A percentile compares a stretch with the other conserved stretches of the same genome.
Evolutionary conservation across 2,113 vertebrate species (phyloP).

Genomic region (Brachirus orientalis): DNA sequence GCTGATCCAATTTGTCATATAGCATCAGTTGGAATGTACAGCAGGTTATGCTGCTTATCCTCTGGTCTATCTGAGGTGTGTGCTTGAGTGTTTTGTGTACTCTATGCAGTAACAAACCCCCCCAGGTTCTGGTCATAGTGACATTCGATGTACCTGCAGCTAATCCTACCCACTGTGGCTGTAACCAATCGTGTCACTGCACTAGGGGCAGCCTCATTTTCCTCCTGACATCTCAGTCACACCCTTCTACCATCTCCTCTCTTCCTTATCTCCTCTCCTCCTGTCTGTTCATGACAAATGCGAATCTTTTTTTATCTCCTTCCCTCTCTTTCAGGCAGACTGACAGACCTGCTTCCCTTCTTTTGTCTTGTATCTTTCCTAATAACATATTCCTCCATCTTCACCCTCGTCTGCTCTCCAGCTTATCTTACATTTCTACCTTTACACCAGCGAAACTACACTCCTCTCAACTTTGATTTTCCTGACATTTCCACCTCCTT

Average conservation of each 20-base stretch:
- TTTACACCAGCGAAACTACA: constrained; percentile 37
- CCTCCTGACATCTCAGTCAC: constrained; percentile 59
- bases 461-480: constrained; percentile 31
- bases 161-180: constrained; percentile 73
- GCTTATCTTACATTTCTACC: constrained; percentile 36
- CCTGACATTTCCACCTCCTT: constrained; percentile 44
- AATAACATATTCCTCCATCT: constrained; percentile 43
- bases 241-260: constrained; percentile 46
- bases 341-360: constrained; percentile 39
- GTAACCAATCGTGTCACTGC: constrained; percentile 76
- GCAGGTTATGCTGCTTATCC: not conserved
- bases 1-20: not conserved
- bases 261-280: constrained; percentile 38
- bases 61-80: not conserved
- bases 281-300: constrained; percentile 35
- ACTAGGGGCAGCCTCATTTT: constrained; percentile 45
- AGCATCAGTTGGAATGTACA: not conserved
- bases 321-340: constrained; percentile 38
- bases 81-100: constrained; percentile 15
- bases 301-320: constrained; percentile 21
- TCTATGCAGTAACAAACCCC: constrained; percentile 45
- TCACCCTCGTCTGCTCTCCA: constrained; percentile 33
- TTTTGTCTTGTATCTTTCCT: constrained; percentile 52
- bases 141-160: constrained; percentile 75
- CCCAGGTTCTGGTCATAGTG: constrained; percentile 58